Conservation (phyloP, 2,797 vertebrate genomes). For the Apogon hyalosoma region DNA sequence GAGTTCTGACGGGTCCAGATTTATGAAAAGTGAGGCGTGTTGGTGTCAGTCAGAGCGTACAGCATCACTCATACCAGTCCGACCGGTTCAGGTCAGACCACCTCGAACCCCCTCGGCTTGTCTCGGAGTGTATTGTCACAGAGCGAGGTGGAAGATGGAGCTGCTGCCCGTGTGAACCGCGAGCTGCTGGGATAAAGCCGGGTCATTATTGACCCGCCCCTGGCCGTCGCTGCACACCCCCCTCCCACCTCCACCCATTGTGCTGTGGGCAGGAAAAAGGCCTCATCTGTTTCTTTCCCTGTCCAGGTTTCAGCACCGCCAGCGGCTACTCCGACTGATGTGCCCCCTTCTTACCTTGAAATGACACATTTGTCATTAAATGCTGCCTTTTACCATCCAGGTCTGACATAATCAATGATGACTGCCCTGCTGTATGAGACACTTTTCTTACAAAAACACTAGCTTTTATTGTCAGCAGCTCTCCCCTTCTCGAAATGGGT, state of each 20-base stretch:
- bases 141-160: conserved; percentile 39
- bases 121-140: conserved; percentile 25
- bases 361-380: conserved; percentile 58
- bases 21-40: conserved; percentile 14
- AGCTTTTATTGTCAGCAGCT: conserved; percentile 29
- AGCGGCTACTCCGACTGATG: conserved; percentile 41
- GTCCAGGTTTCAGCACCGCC: conserved; percentile 42
- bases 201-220: conserved; percentile 64
- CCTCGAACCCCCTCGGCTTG: conserved; percentile 6
- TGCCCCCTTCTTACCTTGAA: conserved; percentile 17
- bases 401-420: conserved; percentile 57
- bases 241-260: conserved; percentile 45
- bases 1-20: conserved; percentile 12
- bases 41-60: background rate
- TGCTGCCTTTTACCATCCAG: conserved; percentile 41
- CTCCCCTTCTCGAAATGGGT: conserved; percentile 8
- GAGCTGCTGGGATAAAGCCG: conserved; percentile 45
- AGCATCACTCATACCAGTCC: conserved; percentile 36
- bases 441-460: conserved; percentile 34
- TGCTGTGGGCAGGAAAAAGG: conserved; percentile 25
- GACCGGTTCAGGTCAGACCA: conserved; percentile 15
- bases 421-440: conserved; percentile 30
- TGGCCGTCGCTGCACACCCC: conserved; percentile 33
- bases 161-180: conserved; percentile 17
- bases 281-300: conserved; percentile 41